Evolutionary conservation across 2,888 invertebrate species (phyloP), one percentile per base, ranked within the genome.

Genomic region (Drosophila mulleri): DNA sequence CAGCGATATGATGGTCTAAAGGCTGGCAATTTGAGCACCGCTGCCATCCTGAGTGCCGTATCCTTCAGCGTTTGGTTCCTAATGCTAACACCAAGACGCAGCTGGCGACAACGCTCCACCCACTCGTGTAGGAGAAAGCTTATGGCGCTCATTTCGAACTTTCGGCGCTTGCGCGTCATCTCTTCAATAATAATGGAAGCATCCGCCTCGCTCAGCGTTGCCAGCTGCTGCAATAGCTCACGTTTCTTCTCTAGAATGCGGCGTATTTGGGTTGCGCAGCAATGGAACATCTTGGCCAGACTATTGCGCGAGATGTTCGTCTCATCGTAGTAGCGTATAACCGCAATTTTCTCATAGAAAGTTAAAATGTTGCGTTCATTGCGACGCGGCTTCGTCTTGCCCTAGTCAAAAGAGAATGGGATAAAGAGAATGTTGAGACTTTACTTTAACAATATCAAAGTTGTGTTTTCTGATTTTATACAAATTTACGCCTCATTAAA

Each of bases 331-430:
- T 92, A 92, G 1, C 92, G 92, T 61, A 92, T 92, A 0, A 92
- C 92, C 6, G 92, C 92, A n/a, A 92, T 92, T 75, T 92, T 92
- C 58, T 92, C 92, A 72, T 92, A 92, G 35, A 92, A 92, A 14
- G 92, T 92, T 9, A 92, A 78, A 29, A 91, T 89, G 18, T 92
- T 92, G 6, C 92, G 91, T 54, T 91, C 92, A 62, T 91, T 92
- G 20, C 91, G 90, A 37, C 90, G 89, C 2, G 80, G 75, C 85
- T 91, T 68, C 64, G 45, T 86, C 42, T 78, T 78, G n/a, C 35
- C 50, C 78, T 88, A 58, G 12, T 35, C 58, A 8, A 4, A 5
- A 42, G 60, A 48, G 29, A 35, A 12, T 29, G 18, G 5, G 23
- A 5, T 29, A 37, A 45, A 52, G 37, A 39, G 44, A 45, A 20